phyloP scores from a whole-genome alignment of 2,888 invertebrate genomes.

The Caenorhabditis angaria region DNA sequence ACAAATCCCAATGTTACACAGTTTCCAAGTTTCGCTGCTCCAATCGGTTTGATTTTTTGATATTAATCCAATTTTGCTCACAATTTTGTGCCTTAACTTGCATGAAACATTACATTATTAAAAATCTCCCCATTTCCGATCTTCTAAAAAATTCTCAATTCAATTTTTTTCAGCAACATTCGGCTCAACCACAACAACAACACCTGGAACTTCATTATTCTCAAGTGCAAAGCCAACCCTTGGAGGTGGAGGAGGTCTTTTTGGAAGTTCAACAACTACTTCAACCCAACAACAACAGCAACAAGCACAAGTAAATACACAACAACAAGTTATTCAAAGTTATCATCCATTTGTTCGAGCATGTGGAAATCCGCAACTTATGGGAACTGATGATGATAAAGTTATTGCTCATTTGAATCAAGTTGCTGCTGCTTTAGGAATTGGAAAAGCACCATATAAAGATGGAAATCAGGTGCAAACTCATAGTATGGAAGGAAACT shows the following conservation, averaged over 20 bases:
- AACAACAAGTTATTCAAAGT: conserved; percentile 18
- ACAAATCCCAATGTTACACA: no score
- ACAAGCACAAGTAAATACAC: conserved; percentile 17
- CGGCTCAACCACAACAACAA: conserved; percentile 18
- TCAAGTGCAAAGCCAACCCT: neutral
- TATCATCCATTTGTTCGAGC: conserved; percentile 36
- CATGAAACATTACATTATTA: conserved; percentile 1
- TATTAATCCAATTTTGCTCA: no score
- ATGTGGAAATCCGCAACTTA: conserved; percentile 29
- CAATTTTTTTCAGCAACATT: conserved; percentile 15
- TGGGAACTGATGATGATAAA: conserved; percentile 35
- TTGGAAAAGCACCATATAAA: conserved; percentile 62
- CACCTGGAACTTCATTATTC: conserved; percentile 16
- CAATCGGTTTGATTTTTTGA: no score
- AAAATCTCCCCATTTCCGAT: no score
- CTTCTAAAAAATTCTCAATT: no score
- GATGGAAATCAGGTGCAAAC: conserved; percentile 47
- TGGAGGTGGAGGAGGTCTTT: conserved; percentile 14
- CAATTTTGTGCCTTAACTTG: no score
- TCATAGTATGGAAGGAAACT: conserved; percentile 75
- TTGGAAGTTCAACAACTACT: neutral
- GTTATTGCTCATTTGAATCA: conserved; percentile 32
- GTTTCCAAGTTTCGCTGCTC: no score
- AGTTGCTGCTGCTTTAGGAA: conserved; percentile 72
- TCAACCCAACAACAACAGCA: conserved; percentile 22